Evolutionary conservation across 2,113 vertebrate genomes (phyloP).

Genomic region (Anarhynchus alexandrinus): DNA sequence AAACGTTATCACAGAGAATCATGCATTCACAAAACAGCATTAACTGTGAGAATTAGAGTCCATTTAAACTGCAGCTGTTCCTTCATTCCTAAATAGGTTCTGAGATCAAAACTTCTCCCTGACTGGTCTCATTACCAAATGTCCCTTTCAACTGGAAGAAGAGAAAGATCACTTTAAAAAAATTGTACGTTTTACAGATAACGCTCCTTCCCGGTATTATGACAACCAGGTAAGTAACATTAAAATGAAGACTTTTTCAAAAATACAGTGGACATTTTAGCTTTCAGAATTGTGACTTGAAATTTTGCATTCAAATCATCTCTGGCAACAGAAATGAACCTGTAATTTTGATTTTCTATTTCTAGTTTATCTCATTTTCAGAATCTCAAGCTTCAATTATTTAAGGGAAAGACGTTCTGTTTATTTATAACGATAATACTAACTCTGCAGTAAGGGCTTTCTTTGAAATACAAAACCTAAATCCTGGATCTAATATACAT

Average conservation of each 20-base stretch:
- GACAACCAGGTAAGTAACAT: not conserved
- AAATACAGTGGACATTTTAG: not conserved
- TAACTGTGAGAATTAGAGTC: slow-evolving; percentile 76
- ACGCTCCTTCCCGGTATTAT: not conserved
- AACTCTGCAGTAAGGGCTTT: not conserved
- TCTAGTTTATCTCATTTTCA: not conserved
- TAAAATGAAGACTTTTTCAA: not conserved
- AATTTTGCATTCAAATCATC: not conserved
- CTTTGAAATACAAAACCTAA: not conserved
- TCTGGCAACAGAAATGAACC: not conserved
- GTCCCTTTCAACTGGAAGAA: slow-evolving; percentile 27
- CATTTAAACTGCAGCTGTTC: slow-evolving; percentile 80
- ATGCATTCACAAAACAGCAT: slow-evolving; percentile 67
- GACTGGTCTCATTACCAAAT: slow-evolving; percentile 24
- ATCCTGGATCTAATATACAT: not conserved
- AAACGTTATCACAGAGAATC: slow-evolving; percentile 69
- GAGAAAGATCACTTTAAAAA: not conserved
- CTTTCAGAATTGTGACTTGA: not conserved
- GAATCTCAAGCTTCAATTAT: not conserved
- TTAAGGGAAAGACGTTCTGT: not conserved
- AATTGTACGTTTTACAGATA: not conserved
- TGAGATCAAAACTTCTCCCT: slow-evolving; percentile 63
- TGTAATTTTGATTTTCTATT: not conserved
- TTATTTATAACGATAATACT: not conserved
- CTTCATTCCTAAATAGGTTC: slow-evolving; percentile 66